These are phyloP conservation scores for Aphaenogaster ashmeadi DNA, from an alignment of 1,140 invertebrate species.

Conservation along the genomic window DNA sequence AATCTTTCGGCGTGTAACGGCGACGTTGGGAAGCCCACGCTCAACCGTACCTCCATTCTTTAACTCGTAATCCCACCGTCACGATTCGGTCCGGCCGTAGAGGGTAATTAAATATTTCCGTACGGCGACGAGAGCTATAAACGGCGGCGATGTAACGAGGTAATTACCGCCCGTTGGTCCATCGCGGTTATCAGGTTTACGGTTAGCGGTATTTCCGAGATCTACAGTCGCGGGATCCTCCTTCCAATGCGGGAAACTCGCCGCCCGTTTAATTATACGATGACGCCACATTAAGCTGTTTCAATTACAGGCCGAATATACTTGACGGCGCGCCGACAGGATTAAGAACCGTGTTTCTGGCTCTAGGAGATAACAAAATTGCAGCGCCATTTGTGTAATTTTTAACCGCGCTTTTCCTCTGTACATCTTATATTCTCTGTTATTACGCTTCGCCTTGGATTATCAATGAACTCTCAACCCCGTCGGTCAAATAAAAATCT, in stretches of 20 bases:
- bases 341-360: slow-evolving; percentile 17
- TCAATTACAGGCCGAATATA: slow-evolving; percentile 25
- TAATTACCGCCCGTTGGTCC: slow-evolving; percentile 69
- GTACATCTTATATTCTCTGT: neutral
- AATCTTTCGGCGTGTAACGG: slow-evolving; percentile 19
- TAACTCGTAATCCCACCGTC: neutral
- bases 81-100: neutral
- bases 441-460: neutral
- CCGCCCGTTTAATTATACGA: slow-evolving; percentile 51
- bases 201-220: slow-evolving; percentile 25
- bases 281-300: slow-evolving; percentile 27
- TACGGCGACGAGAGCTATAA: slow-evolving; percentile 68
- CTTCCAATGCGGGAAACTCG: slow-evolving; percentile 35
- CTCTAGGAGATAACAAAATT: neutral
- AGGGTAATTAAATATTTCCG: slow-evolving; percentile 80
- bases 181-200: slow-evolving; percentile 51
- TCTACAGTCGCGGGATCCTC: neutral
- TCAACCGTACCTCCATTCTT: neutral
- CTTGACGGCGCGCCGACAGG: neutral
- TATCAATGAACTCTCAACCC: neutral
- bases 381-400: neutral
- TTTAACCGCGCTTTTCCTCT: neutral
- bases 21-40: neutral
- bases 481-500: neutral
- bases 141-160: slow-evolving; percentile 55